Evolutionary conservation across 2,888 invertebrate genomes (phyloP), one percentile per base, ranked within the genome.

Genomic region (Nyleta sp.): DNA sequence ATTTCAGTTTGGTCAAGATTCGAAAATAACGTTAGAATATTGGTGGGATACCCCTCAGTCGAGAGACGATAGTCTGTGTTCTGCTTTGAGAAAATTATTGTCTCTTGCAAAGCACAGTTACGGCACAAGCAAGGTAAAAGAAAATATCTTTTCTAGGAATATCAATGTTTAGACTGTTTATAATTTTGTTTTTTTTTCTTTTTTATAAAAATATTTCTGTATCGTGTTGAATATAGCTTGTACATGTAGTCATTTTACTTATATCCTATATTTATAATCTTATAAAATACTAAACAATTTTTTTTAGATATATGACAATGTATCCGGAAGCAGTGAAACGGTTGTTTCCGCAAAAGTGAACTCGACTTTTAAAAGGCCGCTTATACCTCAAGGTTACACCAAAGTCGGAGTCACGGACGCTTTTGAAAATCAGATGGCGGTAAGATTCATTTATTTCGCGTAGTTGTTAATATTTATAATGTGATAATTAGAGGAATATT

Each of bases 11-110:
- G 95, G 95, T 13, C 92, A 92, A 68, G 94, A 96, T 75, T 95
- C 95, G 0, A 95, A 94, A 89, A 90, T 97, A 28, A 93, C 94
- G 70, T 89, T 96, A 20, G 95, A 96, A 88, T 97, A 96, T 89
- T 95, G 95, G 93, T 96, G 96, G 96, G 93, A 94, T 50, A 93
- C 94, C 60, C 89, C 92, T 0, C 78, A 75, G 13, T 72, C 84
- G 2, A 82, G 81, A 20, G 86, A 90, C 48, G 84, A 88, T 24
- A 86, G 81, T 71, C 71, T 91, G 6, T 87, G 88, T 73, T 80
- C 87, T 46, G 87, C 90, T 1, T 82, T 92, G 18, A 88, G 89
- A 75, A 91, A 91, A 78, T 83, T 92, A 50, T 82, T 92, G 28
- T 91, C 91, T 0, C 87, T 92, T 70, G 91, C 92, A 5, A 91